phyloP scores from a whole-genome alignment of 2,888 invertebrate genomes.

The Brachypterus glaber region DNA sequence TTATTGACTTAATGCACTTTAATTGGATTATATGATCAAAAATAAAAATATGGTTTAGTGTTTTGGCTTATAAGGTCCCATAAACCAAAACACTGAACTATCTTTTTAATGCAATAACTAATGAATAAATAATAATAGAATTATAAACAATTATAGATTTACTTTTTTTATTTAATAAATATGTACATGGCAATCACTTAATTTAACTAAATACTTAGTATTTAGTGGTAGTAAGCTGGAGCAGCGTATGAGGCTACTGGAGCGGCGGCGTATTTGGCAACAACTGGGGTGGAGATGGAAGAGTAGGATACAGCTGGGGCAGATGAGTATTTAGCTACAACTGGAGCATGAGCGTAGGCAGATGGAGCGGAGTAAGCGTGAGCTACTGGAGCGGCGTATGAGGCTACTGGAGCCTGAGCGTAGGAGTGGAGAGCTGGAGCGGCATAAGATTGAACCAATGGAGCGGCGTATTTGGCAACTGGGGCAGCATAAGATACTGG shows the following conservation, averaged over 20 bases:
- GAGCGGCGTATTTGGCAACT: conserved; percentile 27
- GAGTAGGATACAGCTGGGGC: conserved; percentile 13
- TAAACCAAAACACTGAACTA: too few relatives aligned
- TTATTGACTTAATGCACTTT: not conserved
- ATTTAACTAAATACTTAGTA: not conserved
- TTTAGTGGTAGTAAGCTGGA: conserved; percentile 31
- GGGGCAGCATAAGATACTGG: conserved; percentile 35
- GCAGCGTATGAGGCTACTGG: conserved; percentile 7
- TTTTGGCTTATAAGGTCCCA: too few relatives aligned
- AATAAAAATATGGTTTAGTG: too few relatives aligned
- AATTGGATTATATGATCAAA: too few relatives aligned
- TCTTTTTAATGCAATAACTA: too few relatives aligned
- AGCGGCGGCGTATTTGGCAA: not conserved
- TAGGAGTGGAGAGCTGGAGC: conserved; percentile 11
- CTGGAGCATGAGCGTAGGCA: conserved; percentile 18
- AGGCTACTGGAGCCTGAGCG: conserved; percentile 17
- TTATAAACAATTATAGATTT: not conserved
- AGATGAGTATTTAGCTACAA: conserved; percentile 19
- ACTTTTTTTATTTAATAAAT: not conserved
- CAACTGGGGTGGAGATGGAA: conserved; percentile 3
- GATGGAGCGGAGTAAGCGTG: conserved; percentile 14
- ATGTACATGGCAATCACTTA: conserved; percentile 1
- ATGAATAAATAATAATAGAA: too few relatives aligned
- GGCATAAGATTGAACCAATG: conserved; percentile 20
- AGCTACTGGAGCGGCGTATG: conserved; percentile 18